A percentile compares a stretch with the other conserved stretches of the same genome.
These are phyloP conservation scores for Nannobrachium achirus DNA, from an alignment of 2,113 vertebrate genomes.

Conservation along the genomic window DNA sequence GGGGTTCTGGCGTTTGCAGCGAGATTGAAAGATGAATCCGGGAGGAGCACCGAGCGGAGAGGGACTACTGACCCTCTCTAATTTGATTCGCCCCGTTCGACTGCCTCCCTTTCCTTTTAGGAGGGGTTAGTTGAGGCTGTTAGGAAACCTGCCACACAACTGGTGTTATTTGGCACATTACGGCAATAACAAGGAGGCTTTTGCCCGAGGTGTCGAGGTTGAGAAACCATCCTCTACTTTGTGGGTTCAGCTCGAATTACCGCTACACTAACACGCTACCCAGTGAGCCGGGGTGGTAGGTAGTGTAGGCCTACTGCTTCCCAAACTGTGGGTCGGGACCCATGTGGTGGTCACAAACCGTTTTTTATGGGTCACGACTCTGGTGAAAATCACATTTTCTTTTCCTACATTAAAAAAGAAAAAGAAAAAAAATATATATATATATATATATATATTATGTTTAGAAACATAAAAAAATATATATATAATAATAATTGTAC, in stretches of 20 bases:
- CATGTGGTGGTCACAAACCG: too few species aligned
- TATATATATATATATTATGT: too few species aligned
- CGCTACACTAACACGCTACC: slow-evolving; percentile 37
- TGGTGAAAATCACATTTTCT: too few species aligned
- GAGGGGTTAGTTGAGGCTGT: slow-evolving; percentile 32
- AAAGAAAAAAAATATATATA: too few species aligned
- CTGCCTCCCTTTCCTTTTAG: slow-evolving; percentile 43
- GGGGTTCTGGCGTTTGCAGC: slow-evolving; percentile 30
- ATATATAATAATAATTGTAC: too few species aligned
- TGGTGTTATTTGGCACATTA: slow-evolving; percentile 45
- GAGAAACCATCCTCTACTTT: slow-evolving; percentile 58
- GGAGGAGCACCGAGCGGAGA: slow-evolving; percentile 21
- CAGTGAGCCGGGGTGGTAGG: too few species aligned
- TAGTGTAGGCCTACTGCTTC: too few species aligned
- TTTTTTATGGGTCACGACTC: too few species aligned
- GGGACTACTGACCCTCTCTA: slow-evolving; percentile 41
- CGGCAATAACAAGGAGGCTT: slow-evolving; percentile 45
- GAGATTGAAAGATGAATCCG: slow-evolving; percentile 57
- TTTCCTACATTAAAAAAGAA: too few species aligned
- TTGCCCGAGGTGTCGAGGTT: slow-evolving; percentile 58
- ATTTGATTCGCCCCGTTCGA: slow-evolving; percentile 59
- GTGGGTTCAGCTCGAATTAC: slow-evolving; percentile 36
- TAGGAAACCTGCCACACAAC: slow-evolving; percentile 22
- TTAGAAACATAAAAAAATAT: too few species aligned
- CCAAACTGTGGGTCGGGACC: too few species aligned